A percentile compares a stretch with the other conserved stretches of the same genome.
phyloP scores from a whole-genome alignment of 1,140 invertebrate species.

The Portunus trituberculatus region DNA sequence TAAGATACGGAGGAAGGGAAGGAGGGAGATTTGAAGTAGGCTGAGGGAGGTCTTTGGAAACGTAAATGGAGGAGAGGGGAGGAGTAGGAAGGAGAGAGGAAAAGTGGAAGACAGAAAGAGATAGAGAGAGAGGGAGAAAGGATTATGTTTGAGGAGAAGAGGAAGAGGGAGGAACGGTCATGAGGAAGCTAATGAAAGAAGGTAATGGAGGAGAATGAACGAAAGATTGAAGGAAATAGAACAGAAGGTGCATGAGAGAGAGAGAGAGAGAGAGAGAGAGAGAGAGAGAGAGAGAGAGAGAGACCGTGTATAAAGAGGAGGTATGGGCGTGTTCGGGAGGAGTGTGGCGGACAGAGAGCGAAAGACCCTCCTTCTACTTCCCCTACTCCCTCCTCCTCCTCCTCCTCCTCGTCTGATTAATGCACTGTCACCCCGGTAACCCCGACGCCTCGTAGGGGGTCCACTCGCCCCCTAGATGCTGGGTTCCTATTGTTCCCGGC shows the following conservation, averaged over 20 bases:
- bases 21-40: background rate
- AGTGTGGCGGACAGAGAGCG: conserved; percentile 5
- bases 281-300: conserved; percentile 13
- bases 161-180: background rate
- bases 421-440: conserved; percentile 63
- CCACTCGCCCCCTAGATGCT: conserved; percentile 57
- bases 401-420: conserved; percentile 48
- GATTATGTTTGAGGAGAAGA: background rate
- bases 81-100: background rate
- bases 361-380: background rate
- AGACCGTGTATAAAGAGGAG: background rate
- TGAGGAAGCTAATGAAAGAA: background rate
- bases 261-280: conserved; percentile 10
- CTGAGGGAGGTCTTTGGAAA: background rate
- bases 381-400: background rate
- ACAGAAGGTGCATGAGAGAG: background rate
- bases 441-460: conserved; percentile 59
- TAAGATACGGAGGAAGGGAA: background rate
- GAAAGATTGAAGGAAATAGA: background rate
- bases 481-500: conserved; percentile 29
- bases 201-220: background rate
- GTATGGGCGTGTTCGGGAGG: background rate
- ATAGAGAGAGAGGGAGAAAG: background rate
- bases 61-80: background rate
- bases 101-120: background rate